Conservation (phyloP, 2,888 invertebrate genomes). For the Ophion obscuratus region DNA sequence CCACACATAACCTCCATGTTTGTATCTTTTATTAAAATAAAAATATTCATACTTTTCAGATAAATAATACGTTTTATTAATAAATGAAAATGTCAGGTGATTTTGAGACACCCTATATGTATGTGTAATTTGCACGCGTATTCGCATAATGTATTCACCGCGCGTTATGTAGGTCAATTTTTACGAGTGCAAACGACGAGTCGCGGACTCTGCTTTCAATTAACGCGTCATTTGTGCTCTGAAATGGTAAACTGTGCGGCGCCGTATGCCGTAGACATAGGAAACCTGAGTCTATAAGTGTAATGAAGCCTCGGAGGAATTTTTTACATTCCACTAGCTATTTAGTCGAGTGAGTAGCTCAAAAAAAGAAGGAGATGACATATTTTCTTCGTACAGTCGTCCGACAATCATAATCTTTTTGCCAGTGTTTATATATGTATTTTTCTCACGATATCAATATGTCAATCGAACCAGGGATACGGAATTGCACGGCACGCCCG, state of each 20-base stretch:
- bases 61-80: no score
- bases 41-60: no score
- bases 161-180: slow-evolving; percentile 68
- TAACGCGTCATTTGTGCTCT: slow-evolving; percentile 52
- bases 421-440: neutral
- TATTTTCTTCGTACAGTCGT: slow-evolving; percentile 1
- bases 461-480: neutral
- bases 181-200: slow-evolving; percentile 52
- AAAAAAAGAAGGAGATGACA: neutral
- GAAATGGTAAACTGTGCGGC: slow-evolving; percentile 42
- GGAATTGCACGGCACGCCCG: neutral
- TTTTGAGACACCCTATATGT: neutral
- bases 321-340: slow-evolving; percentile 7
- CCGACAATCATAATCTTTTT: slow-evolving; percentile 8
- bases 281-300: slow-evolving; percentile 36
- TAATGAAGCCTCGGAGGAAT: slow-evolving; percentile 57
- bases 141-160: slow-evolving; percentile 15
- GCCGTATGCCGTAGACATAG: slow-evolving; percentile 5
- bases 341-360: neutral
- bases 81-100: no score
- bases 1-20: no score
- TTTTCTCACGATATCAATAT: slow-evolving; percentile 21
- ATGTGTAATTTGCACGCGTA: neutral
- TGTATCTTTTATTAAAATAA: no score
- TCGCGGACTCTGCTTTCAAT: slow-evolving; percentile 59